Conservation (phyloP, 2,888 invertebrate species). For the Busseola fusca region DNA sequence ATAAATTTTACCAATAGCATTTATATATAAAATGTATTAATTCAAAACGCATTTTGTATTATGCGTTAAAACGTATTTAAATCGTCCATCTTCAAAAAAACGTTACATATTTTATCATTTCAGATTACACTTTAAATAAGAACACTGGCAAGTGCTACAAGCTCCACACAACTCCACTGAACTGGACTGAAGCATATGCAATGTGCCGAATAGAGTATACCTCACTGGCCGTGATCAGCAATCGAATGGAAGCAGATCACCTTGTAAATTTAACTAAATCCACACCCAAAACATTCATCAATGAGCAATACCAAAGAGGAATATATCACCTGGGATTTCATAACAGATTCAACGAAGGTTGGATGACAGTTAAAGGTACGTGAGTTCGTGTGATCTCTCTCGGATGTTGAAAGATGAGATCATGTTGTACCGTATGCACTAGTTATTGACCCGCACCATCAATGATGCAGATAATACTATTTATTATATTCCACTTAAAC, state of each 20-base stretch:
- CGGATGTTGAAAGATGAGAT: too few species aligned
- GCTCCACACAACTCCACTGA: constrained; percentile 72
- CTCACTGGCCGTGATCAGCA: constrained; percentile 73
- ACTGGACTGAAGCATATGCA: constrained; percentile 75
- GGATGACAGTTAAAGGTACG: constrained; percentile 73
- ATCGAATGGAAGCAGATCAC: constrained; percentile 36
- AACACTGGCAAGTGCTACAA: constrained; percentile 75
- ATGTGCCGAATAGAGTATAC: constrained; percentile 74
- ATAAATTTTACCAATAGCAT: too few species aligned
- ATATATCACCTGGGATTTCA: constrained; percentile 67
- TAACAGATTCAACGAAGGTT: constrained; percentile 59
- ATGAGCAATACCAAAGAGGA: constrained; percentile 28
- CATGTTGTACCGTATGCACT: too few species aligned
- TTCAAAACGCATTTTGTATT: too few species aligned
- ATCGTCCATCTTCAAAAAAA: too few species aligned
- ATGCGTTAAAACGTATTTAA: too few species aligned
- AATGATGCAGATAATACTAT: too few species aligned
- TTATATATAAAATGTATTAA: too few species aligned
- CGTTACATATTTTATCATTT: constrained; percentile 33
- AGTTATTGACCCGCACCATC: too few species aligned
- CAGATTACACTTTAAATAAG: constrained; percentile 73
- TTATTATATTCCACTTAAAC: not conserved
- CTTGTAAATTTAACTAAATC: constrained; percentile 22
- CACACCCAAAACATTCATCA: not conserved
- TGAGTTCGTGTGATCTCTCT: not conserved